Evolutionary conservation across 2,797 vertebrate species (phyloP).

Genomic region (Oceanodroma leucorhoa): DNA sequence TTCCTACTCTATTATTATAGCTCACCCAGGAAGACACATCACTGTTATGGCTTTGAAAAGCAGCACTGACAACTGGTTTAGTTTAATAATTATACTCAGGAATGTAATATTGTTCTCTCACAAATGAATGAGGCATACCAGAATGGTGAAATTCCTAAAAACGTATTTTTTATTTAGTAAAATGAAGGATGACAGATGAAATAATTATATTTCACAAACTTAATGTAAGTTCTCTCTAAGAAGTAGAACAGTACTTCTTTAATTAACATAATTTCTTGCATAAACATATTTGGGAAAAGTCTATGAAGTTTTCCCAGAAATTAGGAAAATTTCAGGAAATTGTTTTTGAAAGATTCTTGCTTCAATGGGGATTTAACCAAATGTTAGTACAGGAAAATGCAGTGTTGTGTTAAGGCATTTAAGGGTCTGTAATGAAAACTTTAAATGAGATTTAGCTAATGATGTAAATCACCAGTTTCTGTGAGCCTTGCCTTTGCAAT

Average conservation of each 20-base stretch:
- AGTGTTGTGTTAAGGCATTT: background rate
- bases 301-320: background rate
- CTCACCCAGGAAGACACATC: background rate
- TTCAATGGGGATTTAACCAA: slow-evolving; percentile 44
- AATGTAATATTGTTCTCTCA: background rate
- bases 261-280: background rate
- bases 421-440: slow-evolving; percentile 10
- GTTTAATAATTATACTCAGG: background rate
- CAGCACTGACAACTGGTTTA: background rate
- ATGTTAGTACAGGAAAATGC: background rate
- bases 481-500: background rate
- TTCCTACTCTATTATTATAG: background rate
- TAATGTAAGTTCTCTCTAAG: background rate
- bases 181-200: background rate
- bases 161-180: background rate
- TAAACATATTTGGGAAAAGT: background rate
- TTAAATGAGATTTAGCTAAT: slow-evolving; percentile 43
- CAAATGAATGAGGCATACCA: background rate
- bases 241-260: background rate
- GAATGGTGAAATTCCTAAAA: background rate
- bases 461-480: slow-evolving; percentile 8
- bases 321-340: background rate
- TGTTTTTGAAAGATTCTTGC: slow-evolving; percentile 1
- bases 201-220: background rate
- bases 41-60: background rate